Percentiles rank a stretch among this genome's conserved stretches.
Conservation (phyloP, 1,140 invertebrate species). For the Drosophila novamexicana region DNA sequence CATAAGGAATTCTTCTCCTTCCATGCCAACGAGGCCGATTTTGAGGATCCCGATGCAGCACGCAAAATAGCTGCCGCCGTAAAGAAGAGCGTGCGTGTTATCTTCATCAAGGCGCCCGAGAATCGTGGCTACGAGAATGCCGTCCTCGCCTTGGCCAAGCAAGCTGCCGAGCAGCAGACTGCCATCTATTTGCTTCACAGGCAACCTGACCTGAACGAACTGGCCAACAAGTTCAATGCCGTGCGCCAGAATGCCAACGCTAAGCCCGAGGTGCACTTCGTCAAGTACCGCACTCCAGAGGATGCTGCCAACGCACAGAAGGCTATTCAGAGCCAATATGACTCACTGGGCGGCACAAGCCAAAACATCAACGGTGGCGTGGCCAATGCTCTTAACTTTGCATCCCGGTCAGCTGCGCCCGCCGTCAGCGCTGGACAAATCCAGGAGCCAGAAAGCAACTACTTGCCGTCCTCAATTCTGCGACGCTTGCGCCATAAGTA, state of each 20-base stretch:
- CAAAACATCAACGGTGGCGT: conserved; percentile 73
- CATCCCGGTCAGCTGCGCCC: conserved; percentile 59
- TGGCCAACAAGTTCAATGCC: conserved; percentile 68
- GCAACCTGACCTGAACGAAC: conserved; percentile 66
- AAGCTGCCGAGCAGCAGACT: conserved; percentile 68
- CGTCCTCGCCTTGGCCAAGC: conserved; percentile 70
- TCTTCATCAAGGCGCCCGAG: conserved; percentile 77
- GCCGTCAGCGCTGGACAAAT: conserved; percentile 4
- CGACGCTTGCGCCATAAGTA: conserved; percentile 56
- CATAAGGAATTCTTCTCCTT: conserved; percentile 70
- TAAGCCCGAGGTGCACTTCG: conserved; percentile 77
- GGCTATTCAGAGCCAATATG: conserved; percentile 75
- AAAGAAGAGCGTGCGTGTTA: conserved; percentile 71
- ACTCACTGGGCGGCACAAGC: conserved; percentile 69
- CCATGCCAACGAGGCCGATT: conserved; percentile 68
- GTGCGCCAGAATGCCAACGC: conserved; percentile 59
- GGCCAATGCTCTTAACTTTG: conserved; percentile 78
- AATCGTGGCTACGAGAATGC: conserved; percentile 65
- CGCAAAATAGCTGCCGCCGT: conserved; percentile 56
- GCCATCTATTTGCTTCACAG: conserved; percentile 78
- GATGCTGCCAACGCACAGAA: conserved; percentile 73
- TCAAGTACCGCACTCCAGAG: conserved; percentile 79
- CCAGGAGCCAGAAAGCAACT: conserved; percentile 57
- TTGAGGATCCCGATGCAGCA: conserved; percentile 55
- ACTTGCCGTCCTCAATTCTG: conserved; percentile 72